Evolutionary conservation across 2,888 invertebrate genomes (phyloP).

Genomic region (Helicoverpa assulta): DNA sequence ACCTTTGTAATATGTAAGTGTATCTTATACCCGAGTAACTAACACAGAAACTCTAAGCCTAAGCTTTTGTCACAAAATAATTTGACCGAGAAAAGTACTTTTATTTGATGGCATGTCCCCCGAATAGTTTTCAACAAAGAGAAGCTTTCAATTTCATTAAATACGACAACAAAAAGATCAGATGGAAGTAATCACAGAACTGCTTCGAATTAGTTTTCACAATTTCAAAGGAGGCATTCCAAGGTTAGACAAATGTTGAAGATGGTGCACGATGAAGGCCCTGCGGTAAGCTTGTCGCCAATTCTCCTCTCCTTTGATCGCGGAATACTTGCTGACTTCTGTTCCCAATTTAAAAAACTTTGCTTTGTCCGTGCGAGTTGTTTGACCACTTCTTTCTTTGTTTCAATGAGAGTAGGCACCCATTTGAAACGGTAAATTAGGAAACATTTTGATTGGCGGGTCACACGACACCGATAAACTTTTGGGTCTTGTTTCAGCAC

Average conservation of each 20-base stretch:
- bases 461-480: constrained; percentile 69
- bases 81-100: constrained; percentile 63
- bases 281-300: constrained; percentile 68
- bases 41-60: constrained; percentile 49
- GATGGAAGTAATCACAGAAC: constrained; percentile 75
- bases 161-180: constrained; percentile 77
- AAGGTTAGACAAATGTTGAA: constrained; percentile 81
- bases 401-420: constrained; percentile 66
- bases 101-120: constrained; percentile 65
- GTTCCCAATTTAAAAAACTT: constrained; percentile 77
- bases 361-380: constrained; percentile 73
- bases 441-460: constrained; percentile 73
- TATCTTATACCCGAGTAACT: constrained; percentile 34
- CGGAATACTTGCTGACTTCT: constrained; percentile 76
- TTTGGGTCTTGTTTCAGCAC: constrained; percentile 66
- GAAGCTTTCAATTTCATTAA: constrained; percentile 79
- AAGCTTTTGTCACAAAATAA: constrained; percentile 62
- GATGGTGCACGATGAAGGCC: constrained; percentile 70
- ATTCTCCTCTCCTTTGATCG: constrained; percentile 80
- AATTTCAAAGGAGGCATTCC: constrained; percentile 85
- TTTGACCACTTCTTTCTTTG: constrained; percentile 76
- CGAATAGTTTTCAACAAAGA: constrained; percentile 76
- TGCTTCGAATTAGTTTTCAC: constrained; percentile 85
- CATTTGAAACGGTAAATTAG: constrained; percentile 74
- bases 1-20: constrained; percentile 59